phyloP scores from a whole-genome alignment of 2,888 invertebrate species.

The Pinctada fucata region DNA sequence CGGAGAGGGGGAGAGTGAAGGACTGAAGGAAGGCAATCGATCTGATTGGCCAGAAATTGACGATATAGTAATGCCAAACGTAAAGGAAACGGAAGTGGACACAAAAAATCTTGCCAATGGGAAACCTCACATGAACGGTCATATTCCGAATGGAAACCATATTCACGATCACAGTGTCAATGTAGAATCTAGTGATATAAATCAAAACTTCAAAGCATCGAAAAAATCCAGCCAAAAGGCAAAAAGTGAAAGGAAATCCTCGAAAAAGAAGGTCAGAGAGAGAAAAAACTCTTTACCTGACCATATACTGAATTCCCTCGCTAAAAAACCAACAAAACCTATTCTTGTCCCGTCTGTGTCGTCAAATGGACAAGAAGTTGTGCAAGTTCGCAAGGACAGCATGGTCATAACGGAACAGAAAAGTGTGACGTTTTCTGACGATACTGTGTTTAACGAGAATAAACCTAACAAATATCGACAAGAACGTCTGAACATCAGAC shows the following conservation, averaged over 20 bases:
- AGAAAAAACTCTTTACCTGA: slow-evolving; percentile 41
- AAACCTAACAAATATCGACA: slow-evolving; percentile 59
- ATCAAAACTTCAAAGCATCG: slow-evolving; percentile 18
- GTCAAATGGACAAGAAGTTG: slow-evolving; percentile 2
- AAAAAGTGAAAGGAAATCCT: slow-evolving; percentile 13
- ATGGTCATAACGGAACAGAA: slow-evolving; percentile 53
- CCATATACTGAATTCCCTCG: slow-evolving; percentile 35
- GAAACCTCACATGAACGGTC: slow-evolving; percentile 6
- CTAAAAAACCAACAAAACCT: slow-evolving; percentile 48
- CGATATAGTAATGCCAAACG: slow-evolving; percentile 28
- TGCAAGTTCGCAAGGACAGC: slow-evolving; percentile 6
- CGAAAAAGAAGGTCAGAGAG: slow-evolving; percentile 32
- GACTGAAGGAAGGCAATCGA: not conserved
- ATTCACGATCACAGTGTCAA: not conserved
- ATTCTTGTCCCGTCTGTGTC: slow-evolving; percentile 40
- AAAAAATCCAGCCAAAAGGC: slow-evolving; percentile 17
- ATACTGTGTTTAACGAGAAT: slow-evolving; percentile 64
- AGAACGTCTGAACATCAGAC: slow-evolving; percentile 54
- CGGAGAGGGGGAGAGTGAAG: not conserved
- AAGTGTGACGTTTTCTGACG: slow-evolving; percentile 61
- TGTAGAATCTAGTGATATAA: slow-evolving; percentile 21
- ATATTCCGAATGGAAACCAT: slow-evolving; percentile 17
- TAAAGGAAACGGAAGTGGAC: slow-evolving; percentile 4
- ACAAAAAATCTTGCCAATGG: slow-evolving; percentile 5
- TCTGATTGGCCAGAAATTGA: slow-evolving; percentile 50